Evolutionary conservation across 2,888 invertebrate genomes (phyloP).

Genomic region (Anoncus sp.): DNA sequence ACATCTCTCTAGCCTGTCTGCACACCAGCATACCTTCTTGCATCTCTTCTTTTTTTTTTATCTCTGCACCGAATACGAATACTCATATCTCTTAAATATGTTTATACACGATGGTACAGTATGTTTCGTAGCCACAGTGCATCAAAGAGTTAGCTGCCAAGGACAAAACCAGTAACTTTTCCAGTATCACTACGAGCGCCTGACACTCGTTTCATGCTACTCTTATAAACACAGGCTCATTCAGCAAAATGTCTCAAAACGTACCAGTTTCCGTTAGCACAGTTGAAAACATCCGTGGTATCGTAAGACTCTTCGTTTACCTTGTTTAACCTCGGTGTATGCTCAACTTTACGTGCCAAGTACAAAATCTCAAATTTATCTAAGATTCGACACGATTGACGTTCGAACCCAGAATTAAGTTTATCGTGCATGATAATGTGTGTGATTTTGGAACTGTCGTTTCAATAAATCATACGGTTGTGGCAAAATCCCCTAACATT

Average conservation of each 20-base stretch:
- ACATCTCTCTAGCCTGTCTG: conserved; percentile 3
- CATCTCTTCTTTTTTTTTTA: conserved; percentile 51
- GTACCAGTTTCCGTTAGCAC: neutral
- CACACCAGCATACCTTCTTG: conserved; percentile 5
- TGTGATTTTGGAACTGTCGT: too few relatives aligned
- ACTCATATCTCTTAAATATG: neutral
- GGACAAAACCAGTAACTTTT: conserved; percentile 32
- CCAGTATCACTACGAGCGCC: conserved; percentile 43
- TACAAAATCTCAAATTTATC: conserved; percentile 14
- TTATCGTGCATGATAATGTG: neutral
- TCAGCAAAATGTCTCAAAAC: conserved; percentile 2
- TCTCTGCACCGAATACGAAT: conserved; percentile 24
- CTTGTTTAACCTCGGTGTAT: neutral
- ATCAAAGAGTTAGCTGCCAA: conserved; percentile 32
- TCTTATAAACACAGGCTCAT: conserved; percentile 12
- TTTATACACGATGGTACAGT: neutral
- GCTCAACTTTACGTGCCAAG: conserved; percentile 20
- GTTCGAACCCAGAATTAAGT: neutral
- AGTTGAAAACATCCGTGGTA: neutral
- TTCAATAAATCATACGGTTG: neutral
- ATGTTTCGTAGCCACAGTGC: neutral
- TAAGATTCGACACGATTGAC: neutral
- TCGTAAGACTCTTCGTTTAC: neutral
- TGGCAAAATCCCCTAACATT: neutral
- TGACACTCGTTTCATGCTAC: neutral